A percentile compares a stretch with the other conserved stretches of the same genome.
phyloP scores from a whole-genome alignment of 2,797 vertebrate genomes.

The Philypnodon macrostomus region DNA sequence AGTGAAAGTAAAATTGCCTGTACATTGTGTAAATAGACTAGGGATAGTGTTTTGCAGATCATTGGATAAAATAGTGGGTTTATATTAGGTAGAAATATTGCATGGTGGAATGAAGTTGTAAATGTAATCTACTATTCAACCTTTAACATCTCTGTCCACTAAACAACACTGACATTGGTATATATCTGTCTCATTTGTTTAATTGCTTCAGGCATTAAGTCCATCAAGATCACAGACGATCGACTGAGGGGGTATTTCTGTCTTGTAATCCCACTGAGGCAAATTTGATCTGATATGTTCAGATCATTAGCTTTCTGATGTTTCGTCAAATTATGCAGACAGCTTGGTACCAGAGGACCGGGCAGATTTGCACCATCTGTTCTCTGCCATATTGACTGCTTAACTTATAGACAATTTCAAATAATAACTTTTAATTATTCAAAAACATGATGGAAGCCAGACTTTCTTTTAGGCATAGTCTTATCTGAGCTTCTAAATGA shows the following conservation, averaged over 20 bases:
- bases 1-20: too few relatives aligned
- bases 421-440: conserved; percentile 18
- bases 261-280: conserved; percentile 47
- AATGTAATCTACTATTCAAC: conserved; percentile 13
- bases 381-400: conserved; percentile 19
- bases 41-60: too few relatives aligned
- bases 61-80: too few relatives aligned
- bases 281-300: conserved; percentile 48
- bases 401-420: conserved; percentile 25
- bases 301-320: conserved; percentile 56
- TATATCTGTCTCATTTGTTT: conserved; percentile 31
- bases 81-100: too few relatives aligned
- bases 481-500: conserved; percentile 16
- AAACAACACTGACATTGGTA: conserved; percentile 25
- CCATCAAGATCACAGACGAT: conserved; percentile 32
- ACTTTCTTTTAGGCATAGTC: conserved; percentile 3
- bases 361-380: conserved; percentile 42
- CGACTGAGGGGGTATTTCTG: conserved; percentile 35
- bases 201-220: conserved; percentile 31
- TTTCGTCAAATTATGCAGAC: conserved; percentile 50
- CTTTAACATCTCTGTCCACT: conserved; percentile 11
- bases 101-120: too few relatives aligned
- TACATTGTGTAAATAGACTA: too few relatives aligned
- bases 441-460: neutral
- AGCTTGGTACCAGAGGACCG: conserved; percentile 29